Evolutionary conservation across 2,113 vertebrate species (phyloP).

Genomic region (Aleadryas rufinucha): DNA sequence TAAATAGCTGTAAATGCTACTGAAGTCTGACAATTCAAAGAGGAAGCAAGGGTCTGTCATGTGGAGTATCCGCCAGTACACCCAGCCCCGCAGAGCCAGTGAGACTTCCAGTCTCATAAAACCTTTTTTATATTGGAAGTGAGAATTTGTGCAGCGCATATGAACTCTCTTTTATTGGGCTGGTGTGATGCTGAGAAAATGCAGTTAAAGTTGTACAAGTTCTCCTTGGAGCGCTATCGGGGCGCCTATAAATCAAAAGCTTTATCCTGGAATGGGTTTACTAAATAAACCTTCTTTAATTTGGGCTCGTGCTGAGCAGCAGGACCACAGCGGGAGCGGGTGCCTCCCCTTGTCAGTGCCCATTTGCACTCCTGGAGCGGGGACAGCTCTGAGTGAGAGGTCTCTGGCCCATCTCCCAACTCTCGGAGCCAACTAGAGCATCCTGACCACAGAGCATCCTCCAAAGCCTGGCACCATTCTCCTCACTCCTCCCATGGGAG

Average conservation of each 20-base stretch:
- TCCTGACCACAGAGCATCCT: background rate
- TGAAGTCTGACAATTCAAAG: slow-evolving; percentile 61
- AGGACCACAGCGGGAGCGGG: rapidly evolving
- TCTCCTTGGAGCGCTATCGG: slow-evolving; percentile 39
- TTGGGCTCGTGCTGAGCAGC: background rate
- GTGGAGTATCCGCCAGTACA: slow-evolving; percentile 39
- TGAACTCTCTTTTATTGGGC: slow-evolving; percentile 68
- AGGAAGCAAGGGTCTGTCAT: slow-evolving; percentile 45
- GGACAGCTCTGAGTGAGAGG: background rate
- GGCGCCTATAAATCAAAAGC: slow-evolving; percentile 32
- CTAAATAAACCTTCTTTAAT: slow-evolving; percentile 48
- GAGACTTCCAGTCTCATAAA: slow-evolving; percentile 69
- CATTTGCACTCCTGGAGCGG: rapidly evolving
- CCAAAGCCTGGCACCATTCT: background rate
- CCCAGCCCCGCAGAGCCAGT: slow-evolving; percentile 21
- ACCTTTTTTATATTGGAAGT: slow-evolving; percentile 68
- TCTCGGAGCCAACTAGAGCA: background rate
- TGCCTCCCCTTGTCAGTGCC: background rate
- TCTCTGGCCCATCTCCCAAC: background rate
- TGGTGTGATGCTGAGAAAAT: slow-evolving; percentile 72
- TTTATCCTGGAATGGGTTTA: slow-evolving; percentile 9
- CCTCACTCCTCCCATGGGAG: background rate
- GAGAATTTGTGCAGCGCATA: slow-evolving; percentile 63
- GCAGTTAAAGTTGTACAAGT: slow-evolving; percentile 65
- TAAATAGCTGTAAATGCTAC: slow-evolving; percentile 67